A percentile compares a stretch with the other conserved stretches of the same genome.
Evolutionary conservation across 1,140 invertebrate species (phyloP).

Genomic region (silkworm (Bombyx mori)): DNA sequence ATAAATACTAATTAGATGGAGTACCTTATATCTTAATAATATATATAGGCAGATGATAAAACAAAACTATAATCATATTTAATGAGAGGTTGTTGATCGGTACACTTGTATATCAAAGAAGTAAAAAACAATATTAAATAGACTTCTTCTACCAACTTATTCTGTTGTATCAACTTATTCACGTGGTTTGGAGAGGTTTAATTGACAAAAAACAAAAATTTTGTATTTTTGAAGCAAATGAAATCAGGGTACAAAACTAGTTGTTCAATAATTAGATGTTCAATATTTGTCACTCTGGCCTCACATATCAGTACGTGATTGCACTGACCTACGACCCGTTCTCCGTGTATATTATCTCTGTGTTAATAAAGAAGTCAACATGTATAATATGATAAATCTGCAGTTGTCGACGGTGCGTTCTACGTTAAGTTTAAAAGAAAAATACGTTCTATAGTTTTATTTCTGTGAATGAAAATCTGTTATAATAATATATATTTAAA

Average conservation of each 20-base stretch:
- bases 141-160: too few relatives aligned
- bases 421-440: not conserved
- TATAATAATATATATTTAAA: constrained; percentile 1
- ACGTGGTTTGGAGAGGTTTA: too few relatives aligned
- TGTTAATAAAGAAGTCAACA: constrained; percentile 50
- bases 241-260: constrained; percentile 1
- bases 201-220: not conserved
- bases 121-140: too few relatives aligned
- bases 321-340: constrained; percentile 55
- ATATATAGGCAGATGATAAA: too few relatives aligned
- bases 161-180: too few relatives aligned
- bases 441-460: not conserved
- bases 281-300: constrained; percentile 49
- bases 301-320: constrained; percentile 54
- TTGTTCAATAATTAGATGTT: constrained; percentile 28
- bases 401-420: constrained; percentile 24
- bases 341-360: constrained; percentile 40
- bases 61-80: not conserved
- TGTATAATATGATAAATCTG: constrained; percentile 38
- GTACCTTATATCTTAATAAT: constrained; percentile 6
- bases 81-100: not conserved
- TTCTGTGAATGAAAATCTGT: constrained; percentile 9
- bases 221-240: not conserved
- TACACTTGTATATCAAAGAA: too few relatives aligned
- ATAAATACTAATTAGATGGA: constrained; percentile 5